Base-by-base conservation (phyloP, 2,888 invertebrate species). In the Dryadula phaetusa region DNA sequence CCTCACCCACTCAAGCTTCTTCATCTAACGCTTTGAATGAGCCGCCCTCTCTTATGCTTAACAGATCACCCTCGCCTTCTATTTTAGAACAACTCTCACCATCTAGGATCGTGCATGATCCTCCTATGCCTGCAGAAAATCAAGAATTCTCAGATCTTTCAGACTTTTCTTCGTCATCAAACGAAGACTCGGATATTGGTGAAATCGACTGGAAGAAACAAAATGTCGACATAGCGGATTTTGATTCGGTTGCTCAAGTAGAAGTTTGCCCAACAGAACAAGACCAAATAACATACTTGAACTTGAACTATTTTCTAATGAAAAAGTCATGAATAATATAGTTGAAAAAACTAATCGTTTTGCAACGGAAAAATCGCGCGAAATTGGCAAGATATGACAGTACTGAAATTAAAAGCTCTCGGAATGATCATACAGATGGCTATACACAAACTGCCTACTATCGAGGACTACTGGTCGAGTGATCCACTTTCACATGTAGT, bases 401-500 rank as follows among this genome's bases (percentile, higher is more conserved):
- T 47, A 47, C 10, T 12, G 14, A 22, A 47, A 22, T 22, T 47
- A 12, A 47, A 47, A 12, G 47, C 47, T 22, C 14, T 47, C 14
- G 47, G 47, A 10, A 47, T 47, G 14, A 47, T 47, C 14, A 25
- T 49, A 71, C 63, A 68, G 58, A 74, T 74, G 73, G 69, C 67
- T 63, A 62, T 71, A 37, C 67, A 74, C 49, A 28, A 52, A 64
- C 69, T 74, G 42, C 71, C 72, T 58, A 63, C 63, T 37, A 70
- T 72, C 49, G 69, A 73, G 22, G 58, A 67, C 37, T 74, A 73
- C 58, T 73, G 72, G 71, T 75, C 72, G n/a, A 69, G 62, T 68
- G 69, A 72, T 22, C 69, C 67, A 62, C 62, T 70, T 62, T 72
- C 72, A 60, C 47, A 46, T 0, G 40, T 58, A 32, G 53, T 32